Evolutionary conservation across 2,888 invertebrate species (phyloP), one percentile per base, ranked within the genome.

Genomic region (Apodemia zela): DNA sequence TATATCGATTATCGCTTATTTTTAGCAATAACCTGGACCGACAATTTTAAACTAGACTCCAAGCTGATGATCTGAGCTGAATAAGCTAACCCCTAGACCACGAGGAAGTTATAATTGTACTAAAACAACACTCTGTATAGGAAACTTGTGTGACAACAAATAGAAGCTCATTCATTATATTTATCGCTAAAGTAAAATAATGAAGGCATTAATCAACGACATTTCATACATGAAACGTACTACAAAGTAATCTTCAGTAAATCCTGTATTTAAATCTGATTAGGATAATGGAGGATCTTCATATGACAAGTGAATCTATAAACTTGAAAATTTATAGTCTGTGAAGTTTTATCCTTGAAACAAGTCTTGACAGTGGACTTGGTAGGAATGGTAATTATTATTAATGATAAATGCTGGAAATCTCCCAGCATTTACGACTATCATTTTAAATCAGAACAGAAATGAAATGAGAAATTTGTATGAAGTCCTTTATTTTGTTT

Each of bases 251-350:
- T 54, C 54, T 54, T 54, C 54, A 54, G 21, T 25, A 15, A 25
- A 54, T 54, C 54, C 54, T 25, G 54, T 54, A 54, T 54, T 54
- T 54, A 63, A 61, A 64, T 60, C 66, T 63, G 59, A 63, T 68
- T 63, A 68, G 57, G 47, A 59, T 62, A 65, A 63, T 65, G 60
- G 62, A 64, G 62, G 62, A 51, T 64, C 57, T 54, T 21, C 54
- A 15, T 25, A 15, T 66, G 65, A 65, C 63, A 64, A 60, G 61
- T 61, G 61, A 63, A 60, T 63, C 60, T 62, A 64, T 65, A 66
- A 69, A 65, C 62, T 49, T 49, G 60, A 59, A 61, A 61, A 68
- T 66, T 68, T 64, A 66, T 66, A 33, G 60, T 33, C 11, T 60
- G 29, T 60, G 42, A 47, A 17, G 47, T 47, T 60, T 33, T 42